Percentiles rank a stretch among this genome's conserved stretches.
Evolutionary conservation across 2,113 vertebrate genomes (phyloP).

Genomic region (Pica pica): DNA sequence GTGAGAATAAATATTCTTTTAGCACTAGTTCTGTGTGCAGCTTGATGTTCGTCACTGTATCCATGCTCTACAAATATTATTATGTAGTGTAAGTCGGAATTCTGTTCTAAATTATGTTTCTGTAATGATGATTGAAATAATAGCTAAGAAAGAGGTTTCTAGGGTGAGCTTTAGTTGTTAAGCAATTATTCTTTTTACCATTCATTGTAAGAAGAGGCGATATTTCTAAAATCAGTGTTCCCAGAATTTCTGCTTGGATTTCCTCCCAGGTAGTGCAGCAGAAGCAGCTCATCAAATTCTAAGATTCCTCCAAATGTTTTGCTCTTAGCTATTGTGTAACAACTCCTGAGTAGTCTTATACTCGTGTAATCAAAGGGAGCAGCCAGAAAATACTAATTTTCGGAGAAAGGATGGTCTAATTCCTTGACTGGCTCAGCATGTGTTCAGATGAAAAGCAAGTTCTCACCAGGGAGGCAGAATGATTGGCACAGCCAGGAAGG

Average conservation of each 20-base stretch:
- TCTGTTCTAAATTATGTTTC: neutral
- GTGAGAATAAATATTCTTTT: neutral
- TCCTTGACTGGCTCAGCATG: fast-evolving
- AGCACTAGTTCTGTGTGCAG: neutral
- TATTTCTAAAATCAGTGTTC: neutral
- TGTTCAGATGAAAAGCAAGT: neutral
- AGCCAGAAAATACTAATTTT: neutral
- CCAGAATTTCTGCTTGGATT: neutral
- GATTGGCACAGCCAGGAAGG: neutral
- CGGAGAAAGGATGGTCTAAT: neutral
- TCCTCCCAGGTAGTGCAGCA: neutral
- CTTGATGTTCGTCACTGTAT: fast-evolving
- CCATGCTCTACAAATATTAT: neutral
- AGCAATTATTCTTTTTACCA: neutral
- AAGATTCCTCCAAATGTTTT: neutral
- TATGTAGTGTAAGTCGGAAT: neutral
- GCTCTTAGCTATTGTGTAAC: neutral
- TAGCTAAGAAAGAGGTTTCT: neutral
- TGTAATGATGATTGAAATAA: neutral
- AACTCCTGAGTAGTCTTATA: neutral
- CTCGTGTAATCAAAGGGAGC: neutral
- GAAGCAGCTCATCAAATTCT: neutral
- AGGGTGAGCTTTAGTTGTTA: neutral
- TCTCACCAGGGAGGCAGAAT: neutral
- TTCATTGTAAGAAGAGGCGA: fast-evolving